Conservation (phyloP, 2,888 invertebrate species). For the Cosmia trapezina region DNA sequence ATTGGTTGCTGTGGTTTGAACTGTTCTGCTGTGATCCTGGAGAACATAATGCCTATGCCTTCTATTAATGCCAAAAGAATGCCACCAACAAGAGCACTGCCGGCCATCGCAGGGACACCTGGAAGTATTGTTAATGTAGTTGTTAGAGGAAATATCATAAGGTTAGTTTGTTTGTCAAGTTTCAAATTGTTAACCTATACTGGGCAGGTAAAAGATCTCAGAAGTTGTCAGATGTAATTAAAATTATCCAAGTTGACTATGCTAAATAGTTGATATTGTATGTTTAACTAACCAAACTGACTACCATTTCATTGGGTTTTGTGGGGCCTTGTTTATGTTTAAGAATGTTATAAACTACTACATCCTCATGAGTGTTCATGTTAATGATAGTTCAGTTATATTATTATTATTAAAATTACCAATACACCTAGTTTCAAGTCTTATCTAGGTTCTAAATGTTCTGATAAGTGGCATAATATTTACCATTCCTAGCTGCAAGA, state of each 20-base stretch:
- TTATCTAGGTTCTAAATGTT: background rate
- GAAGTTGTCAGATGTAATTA: background rate
- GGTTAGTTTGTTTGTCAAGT: background rate
- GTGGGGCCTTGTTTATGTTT: background rate
- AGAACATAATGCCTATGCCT: conserved; percentile 98
- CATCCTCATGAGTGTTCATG: background rate
- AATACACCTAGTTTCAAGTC: background rate
- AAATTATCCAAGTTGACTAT: background rate
- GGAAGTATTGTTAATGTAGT: conserved; percentile 59
- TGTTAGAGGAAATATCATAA: background rate
- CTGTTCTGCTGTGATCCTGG: conserved; percentile 97
- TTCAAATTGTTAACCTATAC: background rate
- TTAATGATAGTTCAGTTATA: background rate
- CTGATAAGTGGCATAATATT: conserved; percentile 15
- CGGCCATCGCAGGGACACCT: conserved; percentile 96
- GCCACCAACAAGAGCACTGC: conserved; percentile 98
- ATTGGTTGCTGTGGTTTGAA: conserved; percentile 95
- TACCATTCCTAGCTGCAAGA: conserved; percentile 98
- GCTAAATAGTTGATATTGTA: background rate
- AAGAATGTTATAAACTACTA: background rate
- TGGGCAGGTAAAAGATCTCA: no score
- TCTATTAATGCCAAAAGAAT: conserved; percentile 98
- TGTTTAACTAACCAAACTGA: background rate
- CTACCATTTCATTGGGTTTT: background rate
- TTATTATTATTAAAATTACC: background rate